Conservation (phyloP, 2,797 vertebrate species). For the Cyclopterus lumpus region DNA sequence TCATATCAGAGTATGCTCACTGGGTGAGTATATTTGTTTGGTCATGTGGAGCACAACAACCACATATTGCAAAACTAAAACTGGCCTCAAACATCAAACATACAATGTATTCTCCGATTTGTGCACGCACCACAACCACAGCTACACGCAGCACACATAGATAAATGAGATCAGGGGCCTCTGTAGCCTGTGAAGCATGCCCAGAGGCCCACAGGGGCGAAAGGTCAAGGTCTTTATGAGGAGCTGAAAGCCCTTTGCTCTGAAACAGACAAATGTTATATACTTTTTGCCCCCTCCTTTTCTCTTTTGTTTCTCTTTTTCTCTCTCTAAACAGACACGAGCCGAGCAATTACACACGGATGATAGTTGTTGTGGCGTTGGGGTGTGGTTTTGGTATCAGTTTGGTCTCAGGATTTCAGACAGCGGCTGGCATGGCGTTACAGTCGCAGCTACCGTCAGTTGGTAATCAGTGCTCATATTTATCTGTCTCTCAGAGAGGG, state of each 20-base stretch:
- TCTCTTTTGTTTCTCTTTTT: slow-evolving; percentile 4
- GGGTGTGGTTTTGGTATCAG: slow-evolving; percentile 12
- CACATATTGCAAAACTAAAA: background rate
- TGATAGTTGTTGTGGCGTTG: slow-evolving; percentile 7
- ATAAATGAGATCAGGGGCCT: slow-evolving; percentile 86
- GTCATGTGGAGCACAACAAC: background rate
- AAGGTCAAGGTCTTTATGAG: slow-evolving; percentile 87
- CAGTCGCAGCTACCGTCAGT: background rate
- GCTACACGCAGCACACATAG: slow-evolving; percentile 81
- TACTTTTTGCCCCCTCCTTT: slow-evolving; percentile 8
- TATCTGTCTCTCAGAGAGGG: background rate
- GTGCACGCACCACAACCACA: slow-evolving; percentile 21
- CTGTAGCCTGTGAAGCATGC: slow-evolving; percentile 82
- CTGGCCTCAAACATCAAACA: slow-evolving; percentile 3
- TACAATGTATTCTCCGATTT: slow-evolving; percentile 12
- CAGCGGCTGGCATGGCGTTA: background rate
- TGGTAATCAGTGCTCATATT: slow-evolving; percentile 8
- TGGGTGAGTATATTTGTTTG: background rate
- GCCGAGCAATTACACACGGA: slow-evolving; percentile 6
- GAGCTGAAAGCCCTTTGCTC: slow-evolving; percentile 52
- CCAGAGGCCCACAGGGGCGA: slow-evolving; percentile 82
- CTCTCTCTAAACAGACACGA: slow-evolving; percentile 11
- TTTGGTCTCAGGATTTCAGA: background rate
- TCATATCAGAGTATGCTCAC: background rate
- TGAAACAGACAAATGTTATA: slow-evolving; percentile 44